Conservation (phyloP, 1,140 invertebrate species). For the Drosophila sturtevanti region DNA sequence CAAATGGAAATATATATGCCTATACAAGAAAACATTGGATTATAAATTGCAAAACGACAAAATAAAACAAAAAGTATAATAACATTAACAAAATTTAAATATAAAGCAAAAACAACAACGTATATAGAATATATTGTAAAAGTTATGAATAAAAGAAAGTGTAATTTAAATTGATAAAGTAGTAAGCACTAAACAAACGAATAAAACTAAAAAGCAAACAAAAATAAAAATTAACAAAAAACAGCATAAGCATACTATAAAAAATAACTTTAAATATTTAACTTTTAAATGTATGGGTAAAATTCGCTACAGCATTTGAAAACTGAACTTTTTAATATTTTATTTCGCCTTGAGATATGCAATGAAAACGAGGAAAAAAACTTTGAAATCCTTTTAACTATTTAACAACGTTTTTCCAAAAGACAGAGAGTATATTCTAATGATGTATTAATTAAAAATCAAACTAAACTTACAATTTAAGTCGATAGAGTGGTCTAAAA, state of each 20-base stretch:
- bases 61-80: constrained; percentile 36
- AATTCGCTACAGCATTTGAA: no score
- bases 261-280: neutral
- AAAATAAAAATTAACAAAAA: constrained; percentile 21
- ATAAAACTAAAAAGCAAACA: constrained; percentile 55
- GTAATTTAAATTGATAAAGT: constrained; percentile 74
- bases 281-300: neutral
- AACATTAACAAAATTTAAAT: constrained; percentile 13
- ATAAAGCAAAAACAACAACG: constrained; percentile 41
- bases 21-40: constrained; percentile 70
- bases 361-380: neutral
- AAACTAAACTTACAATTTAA: no score
- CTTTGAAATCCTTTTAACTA: neutral
- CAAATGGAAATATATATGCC: constrained; percentile 58
- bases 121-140: constrained; percentile 69
- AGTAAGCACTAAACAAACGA: constrained; percentile 78
- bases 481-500: no score
- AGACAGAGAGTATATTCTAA: no score
- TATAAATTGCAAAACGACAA: constrained; percentile 47
- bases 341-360: neutral
- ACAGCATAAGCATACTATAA: constrained; percentile 51
- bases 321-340: no score
- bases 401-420: no score
- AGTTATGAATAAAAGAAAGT: constrained; percentile 63
- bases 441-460: no score